Conservation (phyloP, 64 coral and sea anemone genomes). For the Montipora cactus region DNA sequence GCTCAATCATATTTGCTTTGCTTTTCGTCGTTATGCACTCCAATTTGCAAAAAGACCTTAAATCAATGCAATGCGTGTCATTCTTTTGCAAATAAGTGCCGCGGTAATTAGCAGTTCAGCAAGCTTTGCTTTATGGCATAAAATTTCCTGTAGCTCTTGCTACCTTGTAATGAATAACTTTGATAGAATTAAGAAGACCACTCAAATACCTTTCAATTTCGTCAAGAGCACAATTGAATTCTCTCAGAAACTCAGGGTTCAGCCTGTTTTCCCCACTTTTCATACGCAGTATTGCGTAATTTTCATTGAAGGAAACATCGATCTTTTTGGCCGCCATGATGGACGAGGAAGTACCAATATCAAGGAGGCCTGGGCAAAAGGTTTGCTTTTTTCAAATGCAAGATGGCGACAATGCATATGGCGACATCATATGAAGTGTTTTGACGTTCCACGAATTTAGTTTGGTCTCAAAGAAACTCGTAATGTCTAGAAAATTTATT, state of each 20-base stretch:
- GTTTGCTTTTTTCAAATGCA: not conserved
- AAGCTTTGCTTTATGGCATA: no score
- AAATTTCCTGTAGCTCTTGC: no score
- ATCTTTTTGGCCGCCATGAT: not conserved
- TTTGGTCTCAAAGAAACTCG: not conserved
- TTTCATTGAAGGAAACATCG: slow-evolving; percentile 61
- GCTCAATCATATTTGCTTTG: no score
- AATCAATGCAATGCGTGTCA: no score
- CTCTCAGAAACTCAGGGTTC: slow-evolving; percentile 56
- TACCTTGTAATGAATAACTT: not conserved
- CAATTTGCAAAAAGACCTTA: no score
- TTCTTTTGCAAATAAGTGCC: no score
- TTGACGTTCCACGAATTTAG: no score
- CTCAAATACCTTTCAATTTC: slow-evolving; percentile 74
- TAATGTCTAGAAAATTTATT: slow-evolving; percentile 16
- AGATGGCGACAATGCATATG: slow-evolving; percentile 2
- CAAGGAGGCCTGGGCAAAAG: not conserved
- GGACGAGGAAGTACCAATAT: not conserved
- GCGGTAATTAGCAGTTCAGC: no score
- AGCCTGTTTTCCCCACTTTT: slow-evolving; percentile 76
- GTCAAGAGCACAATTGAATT: slow-evolving; percentile 67
- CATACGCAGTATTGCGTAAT: slow-evolving; percentile 80
- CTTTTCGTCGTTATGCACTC: no score
- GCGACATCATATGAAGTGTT: no score
- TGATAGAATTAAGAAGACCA: not conserved